Conservation (phyloP, 2,888 invertebrate species). For the Drosophila sordidapex region DNA sequence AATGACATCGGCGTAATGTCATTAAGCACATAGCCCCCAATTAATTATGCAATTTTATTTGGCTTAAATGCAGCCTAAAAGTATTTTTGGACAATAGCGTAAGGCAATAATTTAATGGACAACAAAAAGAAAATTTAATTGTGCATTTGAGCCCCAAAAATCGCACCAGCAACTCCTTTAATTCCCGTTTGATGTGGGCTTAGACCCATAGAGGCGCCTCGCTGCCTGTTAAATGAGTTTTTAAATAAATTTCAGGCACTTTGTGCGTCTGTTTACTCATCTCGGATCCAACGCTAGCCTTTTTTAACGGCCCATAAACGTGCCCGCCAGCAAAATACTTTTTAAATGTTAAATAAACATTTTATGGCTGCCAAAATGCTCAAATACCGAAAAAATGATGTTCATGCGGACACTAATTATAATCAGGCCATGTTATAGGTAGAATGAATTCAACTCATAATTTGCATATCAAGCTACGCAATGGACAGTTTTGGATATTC, state of each 20-base stretch:
- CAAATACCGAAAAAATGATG: constrained; percentile 66
- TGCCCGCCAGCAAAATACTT: constrained; percentile 67
- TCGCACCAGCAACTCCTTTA: constrained; percentile 11
- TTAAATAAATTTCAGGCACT: constrained; percentile 76
- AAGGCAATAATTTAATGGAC: constrained; percentile 53
- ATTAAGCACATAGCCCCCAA: constrained; percentile 46
- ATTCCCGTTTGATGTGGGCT: constrained; percentile 66
- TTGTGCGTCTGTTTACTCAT: constrained; percentile 67
- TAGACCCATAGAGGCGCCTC: constrained; percentile 50
- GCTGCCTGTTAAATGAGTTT: constrained; percentile 74
- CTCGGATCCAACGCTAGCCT: constrained; percentile 51
- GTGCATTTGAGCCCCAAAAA: constrained; percentile 49
- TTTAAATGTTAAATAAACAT: constrained; percentile 80
- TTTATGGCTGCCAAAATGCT: constrained; percentile 66
- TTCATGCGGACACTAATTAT: constrained; percentile 39
- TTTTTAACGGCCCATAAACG: constrained; percentile 78
- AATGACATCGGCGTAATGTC: constrained; percentile 37
- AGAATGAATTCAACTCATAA: neutral
- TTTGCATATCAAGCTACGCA: neutral
- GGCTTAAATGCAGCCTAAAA: constrained; percentile 9
- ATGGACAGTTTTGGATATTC: too few relatives aligned
- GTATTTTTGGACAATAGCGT: constrained; percentile 50
- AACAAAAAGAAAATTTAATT: constrained; percentile 61
- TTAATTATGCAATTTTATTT: constrained; percentile 59
- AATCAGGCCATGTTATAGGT: constrained; percentile 32